These are phyloP conservation scores for Mesocricetus auratus DNA, from an alignment of 2,113 vertebrate genomes.

Conservation along the genomic window DNA sequence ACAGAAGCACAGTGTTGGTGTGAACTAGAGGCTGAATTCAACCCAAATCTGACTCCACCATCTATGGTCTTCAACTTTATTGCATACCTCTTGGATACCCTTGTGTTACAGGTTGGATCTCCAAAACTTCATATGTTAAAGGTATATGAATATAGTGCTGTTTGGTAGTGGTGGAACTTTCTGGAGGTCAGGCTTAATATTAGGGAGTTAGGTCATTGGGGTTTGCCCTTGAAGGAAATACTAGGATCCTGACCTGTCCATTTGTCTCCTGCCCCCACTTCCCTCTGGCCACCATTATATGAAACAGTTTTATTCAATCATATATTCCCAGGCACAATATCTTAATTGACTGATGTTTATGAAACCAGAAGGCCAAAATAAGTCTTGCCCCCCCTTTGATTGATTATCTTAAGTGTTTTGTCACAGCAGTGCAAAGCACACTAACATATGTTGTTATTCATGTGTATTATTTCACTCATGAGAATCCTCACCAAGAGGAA, in stretches of 20 bases:
- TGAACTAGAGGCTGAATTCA: conserved; percentile 16
- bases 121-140: background rate
- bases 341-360: background rate
- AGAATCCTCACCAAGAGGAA: background rate
- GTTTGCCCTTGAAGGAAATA: background rate
- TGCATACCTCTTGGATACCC: background rate
- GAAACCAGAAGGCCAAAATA: background rate
- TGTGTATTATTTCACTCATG: background rate
- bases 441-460: background rate
- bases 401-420: background rate
- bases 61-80: background rate
- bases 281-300: background rate
- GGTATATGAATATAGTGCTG: background rate
- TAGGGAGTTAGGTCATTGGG: background rate
- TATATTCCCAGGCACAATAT: background rate
- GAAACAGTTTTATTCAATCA: background rate
- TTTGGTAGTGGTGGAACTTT: background rate
- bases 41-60: background rate
- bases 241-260: background rate
- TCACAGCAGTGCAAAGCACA: background rate
- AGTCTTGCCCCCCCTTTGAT: background rate
- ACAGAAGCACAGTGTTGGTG: background rate
- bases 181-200: background rate
- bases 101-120: background rate
- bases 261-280: background rate